Conservation (phyloP, 1,140 invertebrate genomes). For the Ptiloglossa arizonensis region DNA sequence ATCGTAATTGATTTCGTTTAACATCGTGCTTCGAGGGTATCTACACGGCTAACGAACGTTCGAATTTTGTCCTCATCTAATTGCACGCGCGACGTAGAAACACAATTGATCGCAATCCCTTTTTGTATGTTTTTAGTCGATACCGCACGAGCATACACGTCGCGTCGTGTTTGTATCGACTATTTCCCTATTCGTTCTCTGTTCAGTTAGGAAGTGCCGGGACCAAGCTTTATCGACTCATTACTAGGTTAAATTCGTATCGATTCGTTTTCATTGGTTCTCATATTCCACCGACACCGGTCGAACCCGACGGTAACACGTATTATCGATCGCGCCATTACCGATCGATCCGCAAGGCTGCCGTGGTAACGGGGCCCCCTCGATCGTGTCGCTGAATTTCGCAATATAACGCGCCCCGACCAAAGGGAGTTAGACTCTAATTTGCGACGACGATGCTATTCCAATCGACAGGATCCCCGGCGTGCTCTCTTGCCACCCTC, state of each 20-base stretch:
- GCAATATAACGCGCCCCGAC: background rate
- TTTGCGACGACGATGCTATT: slow-evolving; percentile 36
- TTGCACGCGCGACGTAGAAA: background rate
- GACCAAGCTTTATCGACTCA: slow-evolving; percentile 8
- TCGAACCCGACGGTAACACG: background rate
- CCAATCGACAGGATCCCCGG: slow-evolving; percentile 37
- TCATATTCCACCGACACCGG: background rate
- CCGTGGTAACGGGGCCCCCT: slow-evolving; percentile 26
- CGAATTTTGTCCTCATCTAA: background rate
- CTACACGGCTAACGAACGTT: background rate
- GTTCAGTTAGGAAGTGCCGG: background rate
- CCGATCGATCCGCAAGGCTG: slow-evolving; percentile 9
- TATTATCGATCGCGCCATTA: slow-evolving; percentile 8
- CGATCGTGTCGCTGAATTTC: slow-evolving; percentile 24
- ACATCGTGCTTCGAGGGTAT: background rate
- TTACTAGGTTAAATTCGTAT: background rate
- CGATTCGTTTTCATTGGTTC: background rate
- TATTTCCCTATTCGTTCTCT: background rate
- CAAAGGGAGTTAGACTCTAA: slow-evolving; percentile 48
- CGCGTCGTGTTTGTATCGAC: background rate
- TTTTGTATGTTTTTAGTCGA: background rate
- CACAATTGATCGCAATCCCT: background rate
- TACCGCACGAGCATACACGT: background rate
- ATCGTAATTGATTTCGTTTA: background rate
- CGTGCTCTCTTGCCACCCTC: slow-evolving; percentile 25